phyloP scores from a whole-genome alignment of 2,797 vertebrate species.

The Prunella strophiata region DNA sequence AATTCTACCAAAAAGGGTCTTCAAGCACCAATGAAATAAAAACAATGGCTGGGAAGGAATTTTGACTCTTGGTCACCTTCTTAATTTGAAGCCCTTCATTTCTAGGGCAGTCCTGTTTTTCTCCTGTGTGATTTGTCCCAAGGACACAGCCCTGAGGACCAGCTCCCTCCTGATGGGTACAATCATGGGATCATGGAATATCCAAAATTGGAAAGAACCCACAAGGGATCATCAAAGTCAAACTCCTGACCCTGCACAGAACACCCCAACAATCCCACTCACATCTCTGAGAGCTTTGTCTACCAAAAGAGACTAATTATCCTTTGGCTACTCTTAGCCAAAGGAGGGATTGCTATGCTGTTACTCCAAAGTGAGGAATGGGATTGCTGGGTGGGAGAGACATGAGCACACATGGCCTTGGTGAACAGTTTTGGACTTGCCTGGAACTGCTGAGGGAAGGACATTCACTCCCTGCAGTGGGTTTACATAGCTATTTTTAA shows the following conservation, averaged over 20 bases:
- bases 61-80: neutral
- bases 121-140: neutral
- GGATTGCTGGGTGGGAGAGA: neutral
- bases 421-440: neutral
- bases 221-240: neutral
- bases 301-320: neutral
- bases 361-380: neutral
- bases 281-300: rapidly evolving
- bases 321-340: neutral
- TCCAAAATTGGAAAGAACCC: neutral
- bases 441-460: neutral
- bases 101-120: neutral
- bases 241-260: neutral
- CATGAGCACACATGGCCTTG: neutral
- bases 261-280: neutral
- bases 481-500: neutral
- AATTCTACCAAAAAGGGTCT: neutral
- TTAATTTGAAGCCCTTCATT: neutral
- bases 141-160: neutral
- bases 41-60: neutral
- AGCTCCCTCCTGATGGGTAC: neutral
- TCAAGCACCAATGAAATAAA: neutral
- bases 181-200: neutral
- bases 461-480: neutral
- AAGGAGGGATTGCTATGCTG: neutral